These are phyloP conservation scores for Atopsyche davidsoni DNA, from an alignment of 1,140 invertebrate genomes.

Conservation along the genomic window DNA sequence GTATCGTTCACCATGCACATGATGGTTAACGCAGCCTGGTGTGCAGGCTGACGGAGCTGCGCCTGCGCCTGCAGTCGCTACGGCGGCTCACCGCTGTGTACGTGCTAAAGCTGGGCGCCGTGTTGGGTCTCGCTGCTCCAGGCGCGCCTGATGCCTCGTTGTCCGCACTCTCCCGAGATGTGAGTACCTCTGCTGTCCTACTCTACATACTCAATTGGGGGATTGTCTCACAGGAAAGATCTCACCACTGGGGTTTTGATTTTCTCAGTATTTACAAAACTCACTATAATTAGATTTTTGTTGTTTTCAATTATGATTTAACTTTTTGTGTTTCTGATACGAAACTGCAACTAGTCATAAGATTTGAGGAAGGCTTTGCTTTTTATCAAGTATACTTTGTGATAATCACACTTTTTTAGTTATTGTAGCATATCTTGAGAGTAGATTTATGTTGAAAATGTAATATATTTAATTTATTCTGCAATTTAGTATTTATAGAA, in stretches of 20 bases:
- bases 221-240: too few species aligned
- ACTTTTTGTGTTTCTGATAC: too few species aligned
- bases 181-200: too few species aligned
- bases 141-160: slow-evolving; percentile 39
- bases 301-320: too few species aligned
- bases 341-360: too few species aligned
- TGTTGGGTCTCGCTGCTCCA: slow-evolving; percentile 57
- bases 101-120: slow-evolving; percentile 67
- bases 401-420: slow-evolving; percentile 12
- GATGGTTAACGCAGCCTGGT: slow-evolving; percentile 37
- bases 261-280: too few species aligned
- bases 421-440: slow-evolving; percentile 1
- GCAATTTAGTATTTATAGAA: slow-evolving; percentile 27
- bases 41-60: slow-evolving; percentile 60
- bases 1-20: slow-evolving; percentile 35
- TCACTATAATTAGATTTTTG: too few species aligned
- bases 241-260: too few species aligned
- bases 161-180: slow-evolving; percentile 48
- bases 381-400: slow-evolving; percentile 3
- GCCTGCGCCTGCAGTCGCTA: slow-evolving; percentile 66
- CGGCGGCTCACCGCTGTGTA: slow-evolving; percentile 70
- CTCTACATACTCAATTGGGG: too few species aligned
- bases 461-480: slow-evolving; percentile 21
- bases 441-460: slow-evolving; percentile 5
- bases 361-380: neutral